Base-by-base conservation (phyloP, 1,140 invertebrate genomes). In the Metaphire vulgaris region DNA sequence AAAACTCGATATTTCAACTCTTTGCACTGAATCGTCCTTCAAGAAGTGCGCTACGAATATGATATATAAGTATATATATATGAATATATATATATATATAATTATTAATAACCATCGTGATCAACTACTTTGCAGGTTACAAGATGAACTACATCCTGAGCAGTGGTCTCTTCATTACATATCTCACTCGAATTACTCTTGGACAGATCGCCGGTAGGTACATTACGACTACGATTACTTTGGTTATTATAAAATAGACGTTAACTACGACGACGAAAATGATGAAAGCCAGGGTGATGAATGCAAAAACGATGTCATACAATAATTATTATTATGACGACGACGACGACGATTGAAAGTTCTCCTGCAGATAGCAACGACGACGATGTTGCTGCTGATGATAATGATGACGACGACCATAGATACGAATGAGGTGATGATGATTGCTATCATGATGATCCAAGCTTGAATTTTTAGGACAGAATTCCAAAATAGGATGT, bases 331-430 rank as follows among this genome's bases (percentile, higher is more conserved):
- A 56, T 56, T 56, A 56, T 21, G 41, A 56, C 6, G 41, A 56
- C 41, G 41, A 56, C 41, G 41, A 56, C 41, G 41, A 56, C 41
- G 41, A 56, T 56, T n/a, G n/a, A n/a, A n/a, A n/a, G n/a, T n/a
- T n/a, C n/a, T n/a, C n/a, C n/a, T n/a, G n/a, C n/a, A n/a, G n/a
- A n/a, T n/a, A n/a, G n/a, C n/a, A n/a, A 56, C 6, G 41, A 56
- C 41, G 41, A 56, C 41, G 41, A 56, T 21, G 41, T 12, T 21
- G 41, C 6, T 56, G 41, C 6, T 56, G 41, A 56, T 56, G 41
- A 56, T 56, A 21, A 56, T 56, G 41, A 56, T 56, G 41, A 56
- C 41, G 41, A 56, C 41, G 41, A 56, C 41, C 6, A 56, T 21
- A 21, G 21, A 6, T 6, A 56, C 41, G 41, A 56, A 6, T 6